These are phyloP conservation scores for Apocheima hispidaria DNA, from an alignment of 2,888 invertebrate genomes.

Conservation along the genomic window DNA sequence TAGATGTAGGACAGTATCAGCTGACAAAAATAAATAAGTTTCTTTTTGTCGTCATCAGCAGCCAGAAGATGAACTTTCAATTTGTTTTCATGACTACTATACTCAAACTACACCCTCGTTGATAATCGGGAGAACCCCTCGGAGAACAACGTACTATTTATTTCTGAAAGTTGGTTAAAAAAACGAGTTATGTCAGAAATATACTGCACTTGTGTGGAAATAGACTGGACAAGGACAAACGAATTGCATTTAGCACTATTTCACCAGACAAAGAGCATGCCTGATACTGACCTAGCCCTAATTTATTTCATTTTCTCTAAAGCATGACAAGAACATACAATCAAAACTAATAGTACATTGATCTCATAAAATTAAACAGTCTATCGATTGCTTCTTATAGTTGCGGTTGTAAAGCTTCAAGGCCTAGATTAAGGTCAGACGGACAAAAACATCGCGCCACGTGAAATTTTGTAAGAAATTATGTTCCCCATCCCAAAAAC, in stretches of 20 bases:
- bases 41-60: too few species aligned
- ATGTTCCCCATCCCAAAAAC: too few species aligned
- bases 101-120: too few species aligned
- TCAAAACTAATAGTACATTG: background rate
- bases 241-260: background rate
- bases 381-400: background rate
- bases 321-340: background rate
- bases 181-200: background rate
- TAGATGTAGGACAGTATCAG: too few species aligned
- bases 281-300: background rate
- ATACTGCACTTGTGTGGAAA: too few species aligned
- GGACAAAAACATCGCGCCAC: background rate
- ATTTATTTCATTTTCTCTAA: slow-evolving; percentile 3
- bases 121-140: background rate
- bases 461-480: too few species aligned
- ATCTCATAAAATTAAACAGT: background rate
- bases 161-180: background rate
- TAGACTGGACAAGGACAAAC: too few species aligned
- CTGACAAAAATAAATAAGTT: too few species aligned
- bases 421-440: slow-evolving; percentile 31
- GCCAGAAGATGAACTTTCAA: too few species aligned
- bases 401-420: slow-evolving; percentile 27
- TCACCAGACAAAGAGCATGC: background rate
- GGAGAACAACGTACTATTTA: background rate
- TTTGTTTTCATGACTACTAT: too few species aligned